Evolutionary conservation across 2,113 vertebrate species (phyloP), one percentile per base, ranked within the genome.

Genomic region (Microcebus griseorufus): DNA sequence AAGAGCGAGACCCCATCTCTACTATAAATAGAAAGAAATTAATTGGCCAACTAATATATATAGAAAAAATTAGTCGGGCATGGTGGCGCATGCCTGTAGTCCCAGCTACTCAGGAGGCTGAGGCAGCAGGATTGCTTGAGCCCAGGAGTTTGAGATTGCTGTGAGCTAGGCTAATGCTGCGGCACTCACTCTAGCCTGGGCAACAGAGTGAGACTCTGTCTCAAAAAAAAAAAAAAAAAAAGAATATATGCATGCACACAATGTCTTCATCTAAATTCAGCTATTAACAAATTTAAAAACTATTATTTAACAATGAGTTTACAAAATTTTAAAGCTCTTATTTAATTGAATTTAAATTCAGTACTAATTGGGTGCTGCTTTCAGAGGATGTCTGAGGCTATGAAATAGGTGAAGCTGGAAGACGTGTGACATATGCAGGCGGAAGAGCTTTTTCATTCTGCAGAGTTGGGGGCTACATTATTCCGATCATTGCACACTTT

Each of bases 371-470:
- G 53, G 13, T 10, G 25, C 1, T 32, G 4, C 34, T 81, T 94
- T 93, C 75, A 53, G 37, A 88, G 25, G 91, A 65, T 9, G 6
- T 16, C n/a, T 39, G 65, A 48, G 67, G 53, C 51, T 84, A 64
- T 25, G 92, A 18, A 2, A 1, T 20, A 3, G 82, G 32, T 6
- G 14, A 18, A 20, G 4, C 29, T 2, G 2, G n/a, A 55, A 90
- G 58, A 76, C 16, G 1, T 8, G 18, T 32, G 48, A 9, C 1
- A 13, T 0, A 8, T 51, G 53, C 34, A 0, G 29, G 67, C 3
- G 4, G 6, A 4, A 13, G 4, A 13, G 72, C 3, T 13, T 88
- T 60, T 62, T 14, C 29, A 11, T 37, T 17, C 69, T 6, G 18
- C 9, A 72, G 22, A n/a, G n/a, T 1, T 29, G 60, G 58, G 51